These are phyloP conservation scores for Drosophila kambysellisi DNA, from an alignment of 2,888 invertebrate genomes.

Conservation along the genomic window DNA sequence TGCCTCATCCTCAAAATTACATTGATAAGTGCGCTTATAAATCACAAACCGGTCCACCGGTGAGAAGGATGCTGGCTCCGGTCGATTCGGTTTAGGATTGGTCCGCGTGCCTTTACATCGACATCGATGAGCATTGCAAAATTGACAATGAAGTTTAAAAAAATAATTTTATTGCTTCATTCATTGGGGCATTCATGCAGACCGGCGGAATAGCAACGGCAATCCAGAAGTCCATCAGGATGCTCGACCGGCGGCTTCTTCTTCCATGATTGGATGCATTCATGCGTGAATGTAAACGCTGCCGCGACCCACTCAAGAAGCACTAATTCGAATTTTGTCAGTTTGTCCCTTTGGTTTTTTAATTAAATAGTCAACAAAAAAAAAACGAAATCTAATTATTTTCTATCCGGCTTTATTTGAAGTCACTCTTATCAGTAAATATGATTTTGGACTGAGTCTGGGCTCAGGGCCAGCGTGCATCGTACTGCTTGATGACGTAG, in stretches of 20 bases:
- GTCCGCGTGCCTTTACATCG: constrained; percentile 72
- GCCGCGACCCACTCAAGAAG: constrained; percentile 64
- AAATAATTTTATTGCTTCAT: constrained; percentile 80
- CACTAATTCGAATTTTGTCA: constrained; percentile 65
- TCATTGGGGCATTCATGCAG: constrained; percentile 65
- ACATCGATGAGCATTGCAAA: constrained; percentile 76
- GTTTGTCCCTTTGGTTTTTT: constrained; percentile 55
- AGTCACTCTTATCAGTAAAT: constrained; percentile 1
- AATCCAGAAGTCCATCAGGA: constrained; percentile 56
- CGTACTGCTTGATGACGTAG: constrained; percentile 89
- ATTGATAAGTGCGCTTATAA: constrained; percentile 78
- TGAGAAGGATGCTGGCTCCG: constrained; percentile 19
- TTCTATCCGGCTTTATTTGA: constrained; percentile 5
- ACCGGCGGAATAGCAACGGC: constrained; percentile 34
- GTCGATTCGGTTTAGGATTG: not conserved
- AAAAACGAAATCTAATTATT: constrained; percentile 44
- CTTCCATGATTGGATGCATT: constrained; percentile 58
- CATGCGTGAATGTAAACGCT: constrained; percentile 74
- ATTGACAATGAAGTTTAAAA: constrained; percentile 76
- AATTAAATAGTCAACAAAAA: constrained; percentile 66
- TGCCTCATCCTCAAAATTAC: constrained; percentile 57
- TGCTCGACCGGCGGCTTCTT: constrained; percentile 21
- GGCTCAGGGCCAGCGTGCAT: constrained; percentile 73
- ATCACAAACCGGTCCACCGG: constrained; percentile 67
- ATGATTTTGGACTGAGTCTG: not conserved